Conservation (phyloP, 1,140 invertebrate species). For the Chymomyza costata region DNA sequence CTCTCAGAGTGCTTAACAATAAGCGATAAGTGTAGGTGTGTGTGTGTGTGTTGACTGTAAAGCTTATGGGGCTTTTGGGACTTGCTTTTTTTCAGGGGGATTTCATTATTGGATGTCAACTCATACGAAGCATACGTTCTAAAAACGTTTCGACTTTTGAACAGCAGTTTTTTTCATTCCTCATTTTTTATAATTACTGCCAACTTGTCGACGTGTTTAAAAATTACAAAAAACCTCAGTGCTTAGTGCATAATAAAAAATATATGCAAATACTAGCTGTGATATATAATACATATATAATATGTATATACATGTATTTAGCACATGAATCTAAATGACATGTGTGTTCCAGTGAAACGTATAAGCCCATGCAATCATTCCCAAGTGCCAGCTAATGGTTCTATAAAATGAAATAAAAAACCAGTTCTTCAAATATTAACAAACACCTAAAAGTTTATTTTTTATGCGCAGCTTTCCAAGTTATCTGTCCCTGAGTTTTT, state of each 20-base stretch:
- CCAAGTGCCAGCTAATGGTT: too few species aligned
- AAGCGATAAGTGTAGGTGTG: too few species aligned
- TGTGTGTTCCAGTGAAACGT: too few species aligned
- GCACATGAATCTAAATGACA: background rate
- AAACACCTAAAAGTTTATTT: too few species aligned
- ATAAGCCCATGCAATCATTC: too few species aligned
- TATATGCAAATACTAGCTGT: background rate
- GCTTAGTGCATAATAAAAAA: constrained; percentile 33
- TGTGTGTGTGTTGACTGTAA: too few species aligned
- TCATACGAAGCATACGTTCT: constrained; percentile 23
- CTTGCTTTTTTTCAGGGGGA: constrained; percentile 5
- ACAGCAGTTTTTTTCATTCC: constrained; percentile 16
- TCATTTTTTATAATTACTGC: constrained; percentile 12
- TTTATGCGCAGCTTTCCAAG: too few species aligned
- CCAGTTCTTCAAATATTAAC: too few species aligned
- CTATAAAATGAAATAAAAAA: too few species aligned
- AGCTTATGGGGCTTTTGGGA: constrained; percentile 25
- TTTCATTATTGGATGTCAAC: constrained; percentile 41
- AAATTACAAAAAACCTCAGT: constrained; percentile 28
- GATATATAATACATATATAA: constrained; percentile 3
- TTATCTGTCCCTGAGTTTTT: too few species aligned
- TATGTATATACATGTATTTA: constrained; percentile 1
- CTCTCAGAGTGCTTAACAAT: too few species aligned
- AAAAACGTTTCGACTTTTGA: constrained; percentile 10
- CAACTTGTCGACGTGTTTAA: constrained; percentile 35